Percentiles rank a stretch among this genome's conserved stretches.
Evolutionary conservation across 2,888 invertebrate genomes (phyloP).

Genomic region (Drosophila quinaria): DNA sequence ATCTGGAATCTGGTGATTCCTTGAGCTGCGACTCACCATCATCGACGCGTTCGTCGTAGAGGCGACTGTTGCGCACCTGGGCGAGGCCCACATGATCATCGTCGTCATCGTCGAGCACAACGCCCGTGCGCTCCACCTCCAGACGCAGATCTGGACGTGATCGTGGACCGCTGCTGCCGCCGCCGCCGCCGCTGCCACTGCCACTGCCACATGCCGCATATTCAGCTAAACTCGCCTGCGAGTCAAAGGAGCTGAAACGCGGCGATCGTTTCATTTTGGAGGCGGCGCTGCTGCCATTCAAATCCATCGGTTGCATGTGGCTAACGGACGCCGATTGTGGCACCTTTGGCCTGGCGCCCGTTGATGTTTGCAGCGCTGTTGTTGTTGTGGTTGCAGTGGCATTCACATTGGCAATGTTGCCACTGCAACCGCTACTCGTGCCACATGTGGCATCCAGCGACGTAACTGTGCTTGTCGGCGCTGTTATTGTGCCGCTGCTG

Average conservation of each 20-base stretch:
- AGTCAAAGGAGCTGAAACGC: constrained; percentile 85
- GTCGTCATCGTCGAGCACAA: constrained; percentile 55
- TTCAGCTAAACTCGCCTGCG: constrained; percentile 86
- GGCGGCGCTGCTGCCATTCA: constrained; percentile 60
- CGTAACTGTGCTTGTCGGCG: constrained; percentile 73
- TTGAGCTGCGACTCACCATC: constrained; percentile 53
- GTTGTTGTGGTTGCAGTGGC: background rate
- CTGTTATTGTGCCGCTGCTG: constrained; percentile 86
- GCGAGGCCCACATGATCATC: constrained; percentile 63
- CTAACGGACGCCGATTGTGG: constrained; percentile 84
- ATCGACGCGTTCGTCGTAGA: constrained; percentile 69
- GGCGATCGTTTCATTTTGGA: constrained; percentile 86
- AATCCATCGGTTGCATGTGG: constrained; percentile 68
- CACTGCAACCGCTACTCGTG: constrained; percentile 26
- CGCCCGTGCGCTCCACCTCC: constrained; percentile 46
- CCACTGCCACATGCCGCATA: constrained; percentile 73
- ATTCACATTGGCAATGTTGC: constrained; percentile 33
- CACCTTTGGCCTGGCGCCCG: constrained; percentile 93
- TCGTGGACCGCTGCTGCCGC: constrained; percentile 13
- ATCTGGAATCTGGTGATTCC: background rate
- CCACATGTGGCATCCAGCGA: constrained; percentile 53
- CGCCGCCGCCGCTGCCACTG: constrained; percentile 9
- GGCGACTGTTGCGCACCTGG: constrained; percentile 68
- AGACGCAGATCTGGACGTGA: constrained; percentile 53
- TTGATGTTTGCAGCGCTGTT: constrained; percentile 83